A percentile compares a stretch with the other conserved stretches of the same genome.
These are phyloP conservation scores for Petrocephalus sullivani DNA, from an alignment of 2,797 vertebrate species.

Conservation along the genomic window DNA sequence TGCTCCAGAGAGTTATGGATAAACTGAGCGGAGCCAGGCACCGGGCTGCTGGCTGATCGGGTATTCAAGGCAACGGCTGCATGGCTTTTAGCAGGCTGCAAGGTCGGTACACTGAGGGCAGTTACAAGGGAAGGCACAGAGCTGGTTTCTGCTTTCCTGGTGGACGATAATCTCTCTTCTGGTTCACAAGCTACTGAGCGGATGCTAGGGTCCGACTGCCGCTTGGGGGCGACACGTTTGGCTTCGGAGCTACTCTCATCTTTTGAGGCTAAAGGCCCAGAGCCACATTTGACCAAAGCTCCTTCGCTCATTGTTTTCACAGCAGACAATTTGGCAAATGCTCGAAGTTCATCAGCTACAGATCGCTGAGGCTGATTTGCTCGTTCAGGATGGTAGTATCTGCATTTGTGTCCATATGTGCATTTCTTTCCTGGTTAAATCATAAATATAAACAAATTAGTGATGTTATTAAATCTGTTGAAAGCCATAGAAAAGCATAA, in stretches of 20 bases:
- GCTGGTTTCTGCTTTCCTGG: slow-evolving; percentile 86
- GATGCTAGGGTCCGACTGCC: slow-evolving; percentile 96
- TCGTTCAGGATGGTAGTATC: slow-evolving; percentile 97
- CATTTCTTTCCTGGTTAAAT: slow-evolving; percentile 86
- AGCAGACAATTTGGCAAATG: slow-evolving; percentile 94
- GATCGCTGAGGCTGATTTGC: slow-evolving; percentile 92
- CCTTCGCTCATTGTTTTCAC: slow-evolving; percentile 98
- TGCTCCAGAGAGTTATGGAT: slow-evolving; percentile 91
- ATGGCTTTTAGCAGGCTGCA: slow-evolving; percentile 89
- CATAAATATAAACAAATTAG: not conserved
- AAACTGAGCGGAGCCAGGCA: slow-evolving; percentile 91
- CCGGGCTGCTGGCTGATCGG: slow-evolving; percentile 94
- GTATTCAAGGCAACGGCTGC: slow-evolving; percentile 92
- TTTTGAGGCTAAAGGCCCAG: slow-evolving; percentile 63
- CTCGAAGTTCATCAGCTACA: slow-evolving; percentile 94
- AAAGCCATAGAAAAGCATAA: not conserved
- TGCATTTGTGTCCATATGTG: slow-evolving; percentile 99
- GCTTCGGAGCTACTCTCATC: slow-evolving; percentile 78
- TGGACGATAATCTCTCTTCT: slow-evolving; percentile 76
- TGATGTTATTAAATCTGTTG: not conserved
- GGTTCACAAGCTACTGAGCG: slow-evolving; percentile 86
- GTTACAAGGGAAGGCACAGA: slow-evolving; percentile 96
- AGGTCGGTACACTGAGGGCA: slow-evolving; percentile 92
- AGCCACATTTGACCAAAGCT: slow-evolving; percentile 81
- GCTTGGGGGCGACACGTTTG: slow-evolving; percentile 90